Evolutionary conservation across 2,888 invertebrate species (phyloP), one percentile per base, ranked within the genome.

Genomic region (Rugalucina vietnamica): DNA sequence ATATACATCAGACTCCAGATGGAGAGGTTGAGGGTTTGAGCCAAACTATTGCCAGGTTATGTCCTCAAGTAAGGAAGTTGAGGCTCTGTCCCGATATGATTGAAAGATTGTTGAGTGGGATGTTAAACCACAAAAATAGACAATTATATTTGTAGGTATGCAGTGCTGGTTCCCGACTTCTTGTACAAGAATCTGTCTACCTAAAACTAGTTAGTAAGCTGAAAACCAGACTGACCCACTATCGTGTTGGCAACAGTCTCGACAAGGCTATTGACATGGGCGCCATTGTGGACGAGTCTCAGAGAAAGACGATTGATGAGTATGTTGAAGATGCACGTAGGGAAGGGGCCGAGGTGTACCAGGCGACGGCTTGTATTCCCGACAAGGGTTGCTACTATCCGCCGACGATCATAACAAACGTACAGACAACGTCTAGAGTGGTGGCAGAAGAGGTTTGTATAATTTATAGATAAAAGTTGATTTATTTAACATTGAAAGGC

Each of bases 161-260:
- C 81, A 96, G 96, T 95, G 95, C 95, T 36, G 95, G 95, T 5
- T 95, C 95, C 27, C 95, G 95, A 74, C 93, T 96, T 36, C 91
- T 96, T 29, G 95, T 96, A 0, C 96, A 96, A 93, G 96, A 96
- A 93, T 94, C 95, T 12, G 93, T 96, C 5, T 95, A 94, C 87
- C 92, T 95, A 36, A 91, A 88, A 70, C 95, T 96, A 88, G 91
- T 95, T 1, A 88, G 92, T 21, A 96, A 95, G 91, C 88, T 96
- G 75, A 95, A 95, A 84, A 90, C 74, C 91, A 85, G 95, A 76
- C 91, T 96, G 91, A 91, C 90, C 14, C 93, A 93, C 77, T 91
- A 95, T 71, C 92, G 95, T 37, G 88, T 95, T 21, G 96, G 96
- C 3, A 89, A 92, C 84, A 94, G 95, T 70, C 91, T 95, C 81